Evolutionary conservation across 2,888 invertebrate species (phyloP).

Genomic region (Habrosyne pyritoides): DNA sequence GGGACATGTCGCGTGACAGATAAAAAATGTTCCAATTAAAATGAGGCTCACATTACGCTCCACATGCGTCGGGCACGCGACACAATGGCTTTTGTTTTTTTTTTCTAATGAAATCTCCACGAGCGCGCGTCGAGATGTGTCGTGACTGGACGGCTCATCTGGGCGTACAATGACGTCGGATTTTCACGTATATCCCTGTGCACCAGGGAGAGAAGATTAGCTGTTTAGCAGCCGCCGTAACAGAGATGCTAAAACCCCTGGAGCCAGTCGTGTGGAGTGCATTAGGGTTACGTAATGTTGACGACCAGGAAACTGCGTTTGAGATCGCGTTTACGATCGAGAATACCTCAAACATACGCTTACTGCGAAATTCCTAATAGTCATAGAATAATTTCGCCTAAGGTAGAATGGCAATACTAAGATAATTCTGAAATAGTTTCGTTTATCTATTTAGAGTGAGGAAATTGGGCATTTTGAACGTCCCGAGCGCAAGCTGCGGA

Average conservation of each 20-base stretch:
- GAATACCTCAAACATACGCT: slow-evolving; percentile 37
- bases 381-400: slow-evolving; percentile 34
- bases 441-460: slow-evolving; percentile 41
- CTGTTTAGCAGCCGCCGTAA: slow-evolving; percentile 47
- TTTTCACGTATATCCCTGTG: slow-evolving; percentile 40
- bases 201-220: slow-evolving; percentile 40
- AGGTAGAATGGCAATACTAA: slow-evolving; percentile 23
- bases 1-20: slow-evolving; percentile 55
- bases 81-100: slow-evolving; percentile 57
- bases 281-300: slow-evolving; percentile 44
- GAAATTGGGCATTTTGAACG: slow-evolving; percentile 59
- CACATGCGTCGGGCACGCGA: slow-evolving; percentile 63
- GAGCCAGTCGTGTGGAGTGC: slow-evolving; percentile 56
- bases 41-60: slow-evolving; percentile 58
- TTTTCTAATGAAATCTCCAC: slow-evolving; percentile 46
- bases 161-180: slow-evolving; percentile 32
- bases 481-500: slow-evolving; percentile 44
- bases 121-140: slow-evolving; percentile 21
- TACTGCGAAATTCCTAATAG: slow-evolving; percentile 45
- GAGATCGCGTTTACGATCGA: slow-evolving; percentile 43
- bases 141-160: slow-evolving; percentile 24
- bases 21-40: slow-evolving; percentile 69
- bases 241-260: slow-evolving; percentile 45
- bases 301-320: slow-evolving; percentile 51
- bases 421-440: slow-evolving; percentile 39